Evolutionary conservation across 2,888 invertebrate species (phyloP).

Genomic region (Andrena trimmerana): DNA sequence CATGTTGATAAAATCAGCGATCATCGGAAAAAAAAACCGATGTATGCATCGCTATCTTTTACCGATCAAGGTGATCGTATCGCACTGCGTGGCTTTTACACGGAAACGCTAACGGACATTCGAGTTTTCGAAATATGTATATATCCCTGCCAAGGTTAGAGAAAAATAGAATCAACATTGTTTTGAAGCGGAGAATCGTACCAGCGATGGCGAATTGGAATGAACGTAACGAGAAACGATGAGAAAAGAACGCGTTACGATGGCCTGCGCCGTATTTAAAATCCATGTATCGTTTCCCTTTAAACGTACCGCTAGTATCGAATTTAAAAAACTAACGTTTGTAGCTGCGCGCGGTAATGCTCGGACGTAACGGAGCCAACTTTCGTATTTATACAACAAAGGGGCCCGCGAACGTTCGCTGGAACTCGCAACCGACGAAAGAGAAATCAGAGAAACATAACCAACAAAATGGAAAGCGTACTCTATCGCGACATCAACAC

Average conservation of each 20-base stretch:
- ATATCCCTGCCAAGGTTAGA: constrained; percentile 8
- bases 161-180: background rate
- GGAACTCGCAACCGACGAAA: constrained; percentile 16
- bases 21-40: background rate
- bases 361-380: background rate
- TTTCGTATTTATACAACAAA: constrained; percentile 15
- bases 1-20: constrained; percentile 15
- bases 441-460: constrained; percentile 51
- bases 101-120: constrained; percentile 13
- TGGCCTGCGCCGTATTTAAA: background rate
- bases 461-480: constrained; percentile 48
- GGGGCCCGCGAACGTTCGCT: background rate
- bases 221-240: background rate
- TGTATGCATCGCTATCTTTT: constrained; percentile 1
- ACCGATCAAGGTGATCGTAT: constrained; percentile 39
- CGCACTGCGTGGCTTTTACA: constrained; percentile 35
- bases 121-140: constrained; percentile 28
- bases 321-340: background rate
- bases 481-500: background rate
- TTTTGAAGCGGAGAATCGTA: background rate
- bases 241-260: background rate
- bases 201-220: background rate
- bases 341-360: background rate
- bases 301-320: background rate
- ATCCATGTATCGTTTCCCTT: background rate